These are phyloP conservation scores for Chironomus tentans DNA, from an alignment of 2,888 invertebrate species.

Conservation along the genomic window DNA sequence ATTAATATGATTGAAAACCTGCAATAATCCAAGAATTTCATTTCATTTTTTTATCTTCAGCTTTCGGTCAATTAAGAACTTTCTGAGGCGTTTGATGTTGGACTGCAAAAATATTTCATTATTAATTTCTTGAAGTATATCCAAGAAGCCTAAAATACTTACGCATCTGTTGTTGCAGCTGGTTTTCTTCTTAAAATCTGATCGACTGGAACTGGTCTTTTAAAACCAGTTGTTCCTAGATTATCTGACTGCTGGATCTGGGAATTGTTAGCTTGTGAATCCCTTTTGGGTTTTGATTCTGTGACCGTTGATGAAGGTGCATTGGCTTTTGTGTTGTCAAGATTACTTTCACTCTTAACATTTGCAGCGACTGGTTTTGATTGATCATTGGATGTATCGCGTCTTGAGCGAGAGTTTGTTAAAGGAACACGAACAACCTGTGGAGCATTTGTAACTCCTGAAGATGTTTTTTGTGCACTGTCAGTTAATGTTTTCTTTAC, in stretches of 20 bases:
- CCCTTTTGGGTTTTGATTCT: background rate
- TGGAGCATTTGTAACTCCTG: background rate
- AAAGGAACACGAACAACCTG: background rate
- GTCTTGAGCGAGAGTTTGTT: background rate
- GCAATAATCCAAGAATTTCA: no score
- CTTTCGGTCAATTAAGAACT: background rate
- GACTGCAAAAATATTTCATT: background rate
- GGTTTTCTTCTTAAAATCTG: background rate
- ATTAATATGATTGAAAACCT: no score
- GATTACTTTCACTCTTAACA: background rate
- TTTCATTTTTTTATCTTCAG: background rate
- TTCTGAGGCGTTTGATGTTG: background rate
- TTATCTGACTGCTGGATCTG: background rate
- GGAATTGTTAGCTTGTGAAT: background rate
- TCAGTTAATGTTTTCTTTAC: background rate
- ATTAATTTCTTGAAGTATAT: no score
- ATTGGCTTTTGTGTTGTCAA: background rate
- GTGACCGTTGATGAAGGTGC: background rate
- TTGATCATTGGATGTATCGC: slow-evolving; percentile 6
- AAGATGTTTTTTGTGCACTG: background rate
- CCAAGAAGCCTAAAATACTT: background rate
- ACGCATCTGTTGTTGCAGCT: background rate
- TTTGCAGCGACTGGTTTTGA: background rate
- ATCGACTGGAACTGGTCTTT: slow-evolving; percentile 16
- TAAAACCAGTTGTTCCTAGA: background rate